These are phyloP conservation scores for Penaeus monodon DNA, from an alignment of 2,888 invertebrate species.

Conservation along the genomic window DNA sequence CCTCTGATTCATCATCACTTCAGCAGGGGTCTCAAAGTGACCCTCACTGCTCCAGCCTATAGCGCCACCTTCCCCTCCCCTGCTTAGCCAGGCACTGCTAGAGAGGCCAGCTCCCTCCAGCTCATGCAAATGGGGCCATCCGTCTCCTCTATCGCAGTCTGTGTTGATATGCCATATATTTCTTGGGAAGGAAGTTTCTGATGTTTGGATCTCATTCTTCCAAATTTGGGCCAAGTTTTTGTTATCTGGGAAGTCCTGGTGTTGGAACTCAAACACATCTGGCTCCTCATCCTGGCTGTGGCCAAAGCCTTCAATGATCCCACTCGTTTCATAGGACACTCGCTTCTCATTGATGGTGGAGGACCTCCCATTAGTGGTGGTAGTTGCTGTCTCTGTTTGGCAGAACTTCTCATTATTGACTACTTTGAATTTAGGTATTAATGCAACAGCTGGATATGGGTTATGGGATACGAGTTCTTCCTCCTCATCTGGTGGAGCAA, in stretches of 20 bases:
- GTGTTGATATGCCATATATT: constrained; percentile 49
- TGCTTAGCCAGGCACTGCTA: constrained; percentile 33
- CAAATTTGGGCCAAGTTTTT: constrained; percentile 41
- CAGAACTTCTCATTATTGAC: constrained; percentile 74
- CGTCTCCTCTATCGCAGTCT: constrained; percentile 16
- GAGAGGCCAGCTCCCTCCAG: neutral
- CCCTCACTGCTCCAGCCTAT: constrained; percentile 47
- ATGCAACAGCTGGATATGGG: constrained; percentile 71
- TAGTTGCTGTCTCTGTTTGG: constrained; percentile 72
- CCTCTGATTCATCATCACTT: constrained; percentile 9
- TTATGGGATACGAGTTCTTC: constrained; percentile 27
- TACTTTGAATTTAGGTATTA: constrained; percentile 80
- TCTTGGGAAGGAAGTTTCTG: constrained; percentile 12
- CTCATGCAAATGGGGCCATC: constrained; percentile 32
- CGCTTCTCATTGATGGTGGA: neutral
- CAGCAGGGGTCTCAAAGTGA: constrained; percentile 26
- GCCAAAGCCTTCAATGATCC: no score
- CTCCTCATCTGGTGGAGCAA: constrained; percentile 27
- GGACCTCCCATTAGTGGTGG: neutral
- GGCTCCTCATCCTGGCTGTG: constrained; percentile 28
- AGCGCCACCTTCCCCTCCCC: constrained; percentile 42
- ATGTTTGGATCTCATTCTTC: constrained; percentile 7
- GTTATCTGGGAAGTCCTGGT: constrained; percentile 52
- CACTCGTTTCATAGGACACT: neutral
- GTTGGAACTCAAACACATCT: constrained; percentile 60